Base-by-base conservation (phyloP, 1,140 invertebrate genomes). In the Ceratosolen fusciceps region DNA sequence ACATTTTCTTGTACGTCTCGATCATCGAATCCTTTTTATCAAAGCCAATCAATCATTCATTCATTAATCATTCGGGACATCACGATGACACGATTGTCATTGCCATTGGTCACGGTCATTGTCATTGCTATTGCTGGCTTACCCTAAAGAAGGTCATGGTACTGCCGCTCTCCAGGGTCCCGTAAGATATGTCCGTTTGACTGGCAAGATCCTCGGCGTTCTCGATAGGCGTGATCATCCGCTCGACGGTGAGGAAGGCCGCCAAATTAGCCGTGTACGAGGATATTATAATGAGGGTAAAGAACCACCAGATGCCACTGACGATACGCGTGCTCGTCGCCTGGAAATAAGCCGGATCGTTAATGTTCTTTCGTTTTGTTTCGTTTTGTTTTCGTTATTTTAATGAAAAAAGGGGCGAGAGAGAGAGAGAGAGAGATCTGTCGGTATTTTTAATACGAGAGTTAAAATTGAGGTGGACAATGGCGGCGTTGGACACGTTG, bases 211-310 rank as follows among this genome's bases (percentile, higher is more conserved):
- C 96, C 84, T 97, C 95, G 0, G 95, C 94, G 85, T 93, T 95
- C 87, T 96, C 95, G 58, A 97, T 97, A 0, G 96, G 96, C 16
- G 95, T 95, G 39, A 95, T 95, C 95, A 96, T 96, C 81, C 95
- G 91, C 88, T 96, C 95, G 1, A 97, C 95, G 0, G 96, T 97
- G 0, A 97, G 90, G 86, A 97, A 97, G 9, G 96, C 96, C 0
- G 96, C 96, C 72, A 97, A 88, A 89, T 97, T 97, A 12, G 96
- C 96, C 0, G 96, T 97, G 87, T 97, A 97, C 0, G 96, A 96
- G 0, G 95, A 95, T 56, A 97, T 96, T 71, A 97, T 95, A 74
- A 97, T 96, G 1, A 97, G 90, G 0, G 96, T 96, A 86, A 97
- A 97, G 83, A 97, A 96, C 96, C 96, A 97, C 96, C 96, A 97